These are phyloP conservation scores for Zelleria hepariella DNA, from an alignment of 2,888 invertebrate genomes.

Conservation along the genomic window DNA sequence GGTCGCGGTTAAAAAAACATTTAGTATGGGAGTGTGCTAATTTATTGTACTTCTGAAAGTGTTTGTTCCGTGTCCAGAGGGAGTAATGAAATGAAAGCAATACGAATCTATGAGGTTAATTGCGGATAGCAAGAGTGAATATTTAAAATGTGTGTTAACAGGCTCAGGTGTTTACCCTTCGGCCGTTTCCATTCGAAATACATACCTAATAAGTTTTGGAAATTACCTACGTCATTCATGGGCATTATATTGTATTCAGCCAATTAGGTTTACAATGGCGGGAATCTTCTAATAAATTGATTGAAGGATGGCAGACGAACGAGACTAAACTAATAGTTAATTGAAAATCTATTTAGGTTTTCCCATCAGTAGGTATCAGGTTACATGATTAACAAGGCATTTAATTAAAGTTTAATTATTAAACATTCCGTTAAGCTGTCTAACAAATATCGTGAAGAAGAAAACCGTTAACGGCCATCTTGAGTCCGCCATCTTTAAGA, in stretches of 20 bases:
- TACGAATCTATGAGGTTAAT: not conserved
- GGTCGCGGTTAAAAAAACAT: too few relatives aligned
- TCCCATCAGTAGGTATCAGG: too few relatives aligned
- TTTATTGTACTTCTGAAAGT: not conserved
- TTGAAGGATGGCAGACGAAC: too few relatives aligned
- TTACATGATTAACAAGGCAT: not conserved
- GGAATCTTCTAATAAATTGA: too few relatives aligned
- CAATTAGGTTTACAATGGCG: not conserved
- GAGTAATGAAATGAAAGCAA: not conserved
- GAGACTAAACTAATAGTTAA: too few relatives aligned
- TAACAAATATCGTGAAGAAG: not conserved
- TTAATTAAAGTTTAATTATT: not conserved
- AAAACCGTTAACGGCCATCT: conserved; percentile 35
- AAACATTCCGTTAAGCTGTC: not conserved
- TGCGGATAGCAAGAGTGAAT: not conserved
- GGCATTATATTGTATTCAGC: not conserved
- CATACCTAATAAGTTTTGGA: not conserved
- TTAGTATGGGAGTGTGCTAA: too few relatives aligned
- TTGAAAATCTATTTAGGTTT: too few relatives aligned
- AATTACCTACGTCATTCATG: not conserved
- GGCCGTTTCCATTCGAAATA: not conserved
- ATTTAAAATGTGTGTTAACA: not conserved
- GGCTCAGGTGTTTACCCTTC: not conserved
- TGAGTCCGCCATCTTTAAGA: conserved; percentile 30
- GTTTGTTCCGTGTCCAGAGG: not conserved